phyloP scores from a whole-genome alignment of 2,888 invertebrate species.

The Aphodius sticticus region DNA sequence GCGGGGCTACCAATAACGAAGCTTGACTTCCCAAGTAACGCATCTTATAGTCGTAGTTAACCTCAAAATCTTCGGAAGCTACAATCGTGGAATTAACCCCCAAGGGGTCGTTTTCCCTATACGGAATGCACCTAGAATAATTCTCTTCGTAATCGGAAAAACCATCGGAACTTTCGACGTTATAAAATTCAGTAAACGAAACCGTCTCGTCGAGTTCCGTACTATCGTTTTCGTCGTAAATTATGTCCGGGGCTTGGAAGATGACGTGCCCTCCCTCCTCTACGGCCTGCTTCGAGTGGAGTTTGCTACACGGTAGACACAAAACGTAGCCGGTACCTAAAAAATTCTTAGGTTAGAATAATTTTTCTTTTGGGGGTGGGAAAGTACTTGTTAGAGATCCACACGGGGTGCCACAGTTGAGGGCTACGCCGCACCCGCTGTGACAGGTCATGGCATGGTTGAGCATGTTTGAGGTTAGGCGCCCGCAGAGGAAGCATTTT shows the following conservation, averaged over 20 bases:
- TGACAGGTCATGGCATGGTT: conserved; percentile 63
- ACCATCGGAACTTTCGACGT: not conserved
- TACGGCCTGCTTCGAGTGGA: conserved; percentile 51
- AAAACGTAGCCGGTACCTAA: conserved; percentile 55
- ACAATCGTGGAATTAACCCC: conserved; percentile 60
- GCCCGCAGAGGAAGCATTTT: conserved; percentile 58
- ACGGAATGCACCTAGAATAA: conserved; percentile 43
- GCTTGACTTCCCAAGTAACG: conserved; percentile 64
- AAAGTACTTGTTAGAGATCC: conserved; percentile 60
- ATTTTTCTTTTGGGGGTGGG: no score
- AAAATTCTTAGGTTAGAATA: not conserved
- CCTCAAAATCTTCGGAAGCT: conserved; percentile 51
- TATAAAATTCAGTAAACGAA: not conserved
- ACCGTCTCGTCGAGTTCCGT: conserved; percentile 13
- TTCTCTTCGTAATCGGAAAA: conserved; percentile 24
- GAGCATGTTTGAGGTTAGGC: conserved; percentile 58
- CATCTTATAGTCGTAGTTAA: conserved; percentile 50
- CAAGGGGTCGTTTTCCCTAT: conserved; percentile 64
- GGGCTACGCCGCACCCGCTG: conserved; percentile 64
- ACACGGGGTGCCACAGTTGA: conserved; percentile 60
- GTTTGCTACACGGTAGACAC: conserved; percentile 63
- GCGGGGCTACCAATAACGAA: conserved; percentile 57
- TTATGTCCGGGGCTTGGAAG: conserved; percentile 57
- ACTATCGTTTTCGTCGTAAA: conserved; percentile 54
- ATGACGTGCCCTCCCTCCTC: conserved; percentile 44